Evolutionary conservation across 2,888 invertebrate genomes (phyloP), one percentile per base, ranked within the genome.

Genomic region (Carabus problematicus): DNA sequence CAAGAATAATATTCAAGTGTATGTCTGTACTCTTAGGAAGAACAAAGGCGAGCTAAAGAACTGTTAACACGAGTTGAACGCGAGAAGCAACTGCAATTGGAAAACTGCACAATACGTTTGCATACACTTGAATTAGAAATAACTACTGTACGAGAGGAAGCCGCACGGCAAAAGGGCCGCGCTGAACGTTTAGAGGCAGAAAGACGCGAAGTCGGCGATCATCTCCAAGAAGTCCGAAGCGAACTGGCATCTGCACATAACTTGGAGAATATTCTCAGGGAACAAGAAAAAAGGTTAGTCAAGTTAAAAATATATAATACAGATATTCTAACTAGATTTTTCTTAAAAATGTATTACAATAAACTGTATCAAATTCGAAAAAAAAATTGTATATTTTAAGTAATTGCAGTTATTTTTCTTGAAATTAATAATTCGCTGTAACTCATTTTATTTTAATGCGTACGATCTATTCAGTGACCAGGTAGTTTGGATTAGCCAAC

Each of bases 11-110:
- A n/a, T n/a, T n/a, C n/a, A n/a, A n/a, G n/a, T n/a, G n/a, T n/a
- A n/a, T n/a, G n/a, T n/a, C n/a, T n/a, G n/a, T n/a, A n/a, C n/a
- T n/a, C 78, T 29, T 77, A 92, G 91, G 93, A 94, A 73, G 97
- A 97, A 79, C 93, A 95, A 81, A 87, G 90, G 75, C 86, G 96
- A 73, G 91, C 93, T 78, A 89, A 93, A 72, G 97, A 97, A 76
- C 87, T 92, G 67, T 86, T 94, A 75, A 85, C 89, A 16, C 87
- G 96, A 61, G 86, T 94, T 59, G 96, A 97, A 78, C 86, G 95
- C 42, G 97, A 97, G 80, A 91, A 91, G 76, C 86, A 89, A 74
- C 82, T 91, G 72, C 90, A 92, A 81, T 83, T 91, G 74, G 93
- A 93, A 81, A 92, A 92, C 77, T 88, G 87, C 76, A 87, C 88